phyloP scores from a whole-genome alignment of 2,888 invertebrate species.

The Hylaea fasciaria region DNA sequence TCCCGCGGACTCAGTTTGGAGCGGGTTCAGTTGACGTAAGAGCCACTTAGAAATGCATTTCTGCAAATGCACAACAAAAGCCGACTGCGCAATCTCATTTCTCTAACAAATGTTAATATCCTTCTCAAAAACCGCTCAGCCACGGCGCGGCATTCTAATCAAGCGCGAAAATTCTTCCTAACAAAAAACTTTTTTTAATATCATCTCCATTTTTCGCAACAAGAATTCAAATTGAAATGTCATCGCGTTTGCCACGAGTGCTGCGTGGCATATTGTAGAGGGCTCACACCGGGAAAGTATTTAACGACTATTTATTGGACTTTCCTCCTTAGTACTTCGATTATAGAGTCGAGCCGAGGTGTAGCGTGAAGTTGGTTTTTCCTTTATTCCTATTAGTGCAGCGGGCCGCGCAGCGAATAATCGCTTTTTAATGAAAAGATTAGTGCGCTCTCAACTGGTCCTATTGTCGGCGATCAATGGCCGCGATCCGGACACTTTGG shows the following conservation, averaged over 20 bases:
- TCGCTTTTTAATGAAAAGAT: conserved; percentile 85
- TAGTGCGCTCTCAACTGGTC: conserved; percentile 68
- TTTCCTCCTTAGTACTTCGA: conserved; percentile 44
- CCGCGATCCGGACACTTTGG: conserved; percentile 67
- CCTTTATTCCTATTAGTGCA: conserved; percentile 80
- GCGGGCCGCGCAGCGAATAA: conserved; percentile 79
- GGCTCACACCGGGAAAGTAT: conserved; percentile 43
- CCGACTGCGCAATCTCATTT: conserved; percentile 12
- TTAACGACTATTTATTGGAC: conserved; percentile 35
- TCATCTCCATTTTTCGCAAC: conserved; percentile 62
- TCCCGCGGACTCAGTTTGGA: no score
- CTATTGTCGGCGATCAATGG: conserved; percentile 75
- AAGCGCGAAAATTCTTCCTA: conserved; percentile 53
- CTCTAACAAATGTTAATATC: conserved; percentile 24
- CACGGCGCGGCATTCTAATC: conserved; percentile 47
- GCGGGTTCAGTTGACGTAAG: not conserved
- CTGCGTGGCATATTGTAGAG: conserved; percentile 69
- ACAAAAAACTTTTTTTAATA: conserved; percentile 68
- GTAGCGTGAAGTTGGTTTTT: conserved; percentile 49
- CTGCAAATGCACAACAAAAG: not conserved
- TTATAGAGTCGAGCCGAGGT: conserved; percentile 44
- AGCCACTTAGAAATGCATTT: not conserved
- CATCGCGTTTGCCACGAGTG: conserved; percentile 68
- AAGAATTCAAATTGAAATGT: conserved; percentile 83
- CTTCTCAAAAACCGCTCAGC: conserved; percentile 29